phyloP scores from a whole-genome alignment of 2,113 vertebrate genomes.

The Colaptes auratus region DNA sequence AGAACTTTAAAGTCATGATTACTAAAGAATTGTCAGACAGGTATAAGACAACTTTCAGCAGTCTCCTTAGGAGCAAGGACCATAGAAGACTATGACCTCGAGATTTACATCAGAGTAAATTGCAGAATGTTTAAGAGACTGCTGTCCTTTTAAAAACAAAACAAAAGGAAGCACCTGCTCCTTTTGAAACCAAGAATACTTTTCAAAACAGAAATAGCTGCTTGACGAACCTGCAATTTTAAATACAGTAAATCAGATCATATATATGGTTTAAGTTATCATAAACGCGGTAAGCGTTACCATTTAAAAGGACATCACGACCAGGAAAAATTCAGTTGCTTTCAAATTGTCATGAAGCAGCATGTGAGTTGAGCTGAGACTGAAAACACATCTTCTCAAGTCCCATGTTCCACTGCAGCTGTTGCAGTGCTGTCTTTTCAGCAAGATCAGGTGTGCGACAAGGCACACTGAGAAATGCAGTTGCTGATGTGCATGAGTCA shows the following conservation, averaged over 20 bases:
- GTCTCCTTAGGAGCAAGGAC: not conserved
- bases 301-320: not conserved
- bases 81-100: not conserved
- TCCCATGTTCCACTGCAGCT: rapidly evolving
- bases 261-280: not conserved
- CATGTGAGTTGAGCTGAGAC: not conserved
- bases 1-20: not conserved
- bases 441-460: not conserved
- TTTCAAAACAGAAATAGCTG: not conserved
- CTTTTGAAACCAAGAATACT: not conserved
- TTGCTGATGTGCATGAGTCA: not conserved
- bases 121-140: not conserved
- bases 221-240: not conserved
- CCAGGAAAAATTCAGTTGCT: not conserved
- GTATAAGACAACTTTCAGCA: not conserved
- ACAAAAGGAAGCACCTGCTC: not conserved
- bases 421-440: not conserved
- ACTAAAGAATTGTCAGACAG: not conserved
- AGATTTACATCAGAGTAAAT: not conserved
- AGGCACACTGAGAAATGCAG: not conserved
- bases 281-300: not conserved
- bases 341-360: not conserved
- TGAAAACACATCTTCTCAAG: not conserved
- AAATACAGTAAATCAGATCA: not conserved
- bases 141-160: not conserved